Base-by-base conservation (phyloP, 2,888 invertebrate species). In the Syritta pipiens region DNA sequence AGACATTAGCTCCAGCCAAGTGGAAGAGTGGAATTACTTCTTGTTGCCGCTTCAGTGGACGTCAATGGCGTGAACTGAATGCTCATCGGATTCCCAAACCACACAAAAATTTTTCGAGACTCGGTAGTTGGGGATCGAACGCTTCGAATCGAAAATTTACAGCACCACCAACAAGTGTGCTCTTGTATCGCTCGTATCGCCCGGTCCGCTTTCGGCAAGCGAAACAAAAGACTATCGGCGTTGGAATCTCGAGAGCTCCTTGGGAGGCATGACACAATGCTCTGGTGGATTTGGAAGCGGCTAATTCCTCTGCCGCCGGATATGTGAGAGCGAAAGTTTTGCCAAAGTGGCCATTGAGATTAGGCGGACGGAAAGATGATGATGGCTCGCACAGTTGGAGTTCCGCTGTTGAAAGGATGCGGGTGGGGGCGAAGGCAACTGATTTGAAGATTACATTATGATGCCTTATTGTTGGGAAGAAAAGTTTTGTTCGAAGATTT, bases 21-120 rank as follows among this genome's bases (percentile, higher is more conserved):
- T 74, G 79, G 74, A 79, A 79, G 79, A 74, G 62, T 79, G 79
- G 37, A 79, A 79, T 79, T 79, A 79, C 74, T 79, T 68, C 79
- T 67, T 74, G 72, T 74, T 79, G 62, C 79, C 68, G 68, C 79
- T 68, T 74, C 67, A 79, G 49, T 79, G 79, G 57, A 46, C 51
- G 74, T 79, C 79, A 79, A 79, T 79, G 79, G 79, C 79, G 79
- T 79, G 79, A 79, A 79, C 74, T 79, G 74, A 79, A 79, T 71
- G 71, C 71, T 62, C 40, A 71, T 62, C 53, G 46, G 53, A 53
- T 48, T 68, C 59, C 32, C 24, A 63, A 72, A 79, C 79, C 79
- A 51, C 79, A 79, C 67, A 14, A 74, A 74, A 74, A n/a, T n/a
- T n/a, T n/a, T n/a, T 68, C 67, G 4, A 46, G 17, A 37, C 14